Evolutionary conservation across 2,797 vertebrate genomes (phyloP).

Genomic region (Clarias platycephalus): DNA sequence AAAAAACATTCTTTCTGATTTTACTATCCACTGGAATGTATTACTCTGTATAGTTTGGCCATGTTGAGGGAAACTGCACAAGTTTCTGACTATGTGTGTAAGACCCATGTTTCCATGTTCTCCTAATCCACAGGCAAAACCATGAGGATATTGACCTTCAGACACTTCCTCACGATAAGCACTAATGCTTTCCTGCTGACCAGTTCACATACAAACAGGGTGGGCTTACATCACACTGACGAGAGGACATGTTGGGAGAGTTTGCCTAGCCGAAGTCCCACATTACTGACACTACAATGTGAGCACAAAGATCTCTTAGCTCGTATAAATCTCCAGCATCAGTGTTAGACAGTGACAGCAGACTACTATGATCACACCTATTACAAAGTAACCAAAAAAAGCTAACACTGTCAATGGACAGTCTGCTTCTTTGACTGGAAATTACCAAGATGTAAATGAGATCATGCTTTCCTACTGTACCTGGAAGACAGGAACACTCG

Average conservation of each 20-base stretch:
- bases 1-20: background rate
- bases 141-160: constrained; percentile 72
- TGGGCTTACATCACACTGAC: constrained; percentile 28
- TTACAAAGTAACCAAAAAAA: background rate
- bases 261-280: constrained; percentile 30
- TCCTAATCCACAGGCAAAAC: constrained; percentile 46
- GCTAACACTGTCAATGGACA: background rate
- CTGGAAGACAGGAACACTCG: constrained; percentile 89
- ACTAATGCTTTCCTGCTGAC: constrained; percentile 68
- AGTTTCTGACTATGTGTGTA: constrained; percentile 11
- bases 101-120: constrained; percentile 20
- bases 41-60: background rate
- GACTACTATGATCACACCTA: constrained; percentile 14
- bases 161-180: constrained; percentile 78
- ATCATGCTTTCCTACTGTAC: constrained; percentile 63
- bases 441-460: background rate
- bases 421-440: background rate
- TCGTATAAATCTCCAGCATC: constrained; percentile 34
- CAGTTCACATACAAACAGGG: constrained; percentile 41
- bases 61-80: constrained; percentile 1
- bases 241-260: constrained; percentile 31
- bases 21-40: background rate
- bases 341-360: constrained; percentile 30
- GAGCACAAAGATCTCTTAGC: constrained; percentile 31
- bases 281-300: constrained; percentile 36